Base-by-base conservation (phyloP, 2,113 vertebrate species). In the Eleginops maclovinus region DNA sequence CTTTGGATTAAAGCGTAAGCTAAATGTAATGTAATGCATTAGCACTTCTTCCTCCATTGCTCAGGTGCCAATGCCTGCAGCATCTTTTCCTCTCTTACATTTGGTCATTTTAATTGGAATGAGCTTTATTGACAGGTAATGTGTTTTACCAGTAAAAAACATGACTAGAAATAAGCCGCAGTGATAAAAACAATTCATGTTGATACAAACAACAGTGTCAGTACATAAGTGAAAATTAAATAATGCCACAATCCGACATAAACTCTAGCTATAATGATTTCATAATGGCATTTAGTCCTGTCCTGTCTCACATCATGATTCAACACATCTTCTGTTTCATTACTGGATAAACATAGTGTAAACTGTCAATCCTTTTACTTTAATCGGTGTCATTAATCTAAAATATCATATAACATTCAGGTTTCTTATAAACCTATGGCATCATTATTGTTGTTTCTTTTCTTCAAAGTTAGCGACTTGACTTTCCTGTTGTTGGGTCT, bases 151-250 rank as follows among this genome's bases (percentile, higher is more conserved):
- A 66, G n/a, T 60, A 16, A 31, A 47, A 62, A 54, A 36, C 69
- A 17, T 22, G 17, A 0, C 9, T 16, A 63, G n/a, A 24, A 44
- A 66, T 81, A 14, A 70, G 15, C 44, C 22, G 40, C 56, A 51
- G 71, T 47, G 46, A 60, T 66, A 24, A 72, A 61, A 43, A 55
- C 2, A 36, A 72, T 9, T 13, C 58, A 9, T 19, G 17, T 14
- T 36, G 43, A 47, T 15, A 40, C n/a, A 58, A 76, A 31, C 1
- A 69, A 66, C 8, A 0, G 22, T 59, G 28, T 74, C 22, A 21
- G 67, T 41, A 46, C 63, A 50, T 51, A 41, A 62, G 21, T 31
- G 51, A 28, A 67, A 62, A 72, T 66, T 22, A 44, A 77, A 81
- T 80, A 76, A 60, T 75, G 68, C 31, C 22, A 55, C 62, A n/a